Percentiles rank a stretch among this genome's conserved stretches.
Evolutionary conservation across 2,888 invertebrate genomes (phyloP).

Genomic region (Cataglyphis albicans): DNA sequence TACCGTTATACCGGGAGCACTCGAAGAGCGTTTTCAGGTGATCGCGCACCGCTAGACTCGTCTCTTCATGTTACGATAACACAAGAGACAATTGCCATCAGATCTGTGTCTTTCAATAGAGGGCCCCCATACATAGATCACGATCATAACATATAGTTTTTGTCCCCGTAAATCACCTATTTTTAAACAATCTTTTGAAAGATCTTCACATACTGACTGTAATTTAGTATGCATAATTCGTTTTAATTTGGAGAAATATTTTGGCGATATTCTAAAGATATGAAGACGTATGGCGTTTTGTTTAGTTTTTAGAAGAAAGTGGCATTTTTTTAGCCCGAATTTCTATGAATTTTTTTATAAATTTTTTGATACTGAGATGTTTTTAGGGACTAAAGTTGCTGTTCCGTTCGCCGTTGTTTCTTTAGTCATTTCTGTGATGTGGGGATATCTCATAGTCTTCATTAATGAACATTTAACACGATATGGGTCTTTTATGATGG

Average conservation of each 20-base stretch:
- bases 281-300: not conserved
- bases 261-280: not conserved
- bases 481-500: constrained; percentile 50
- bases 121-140: not conserved
- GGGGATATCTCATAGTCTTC: constrained; percentile 42
- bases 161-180: not conserved
- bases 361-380: not conserved
- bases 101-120: not conserved
- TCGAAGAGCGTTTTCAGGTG: constrained; percentile 73
- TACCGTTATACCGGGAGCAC: constrained; percentile 76
- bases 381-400: not conserved
- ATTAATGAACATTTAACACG: constrained; percentile 54
- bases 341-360: not conserved
- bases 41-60: constrained; percentile 65
- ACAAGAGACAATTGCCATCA: not conserved
- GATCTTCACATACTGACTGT: not conserved
- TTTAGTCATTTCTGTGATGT: not conserved
- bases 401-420: not conserved
- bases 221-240: not conserved
- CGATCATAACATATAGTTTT: not conserved
- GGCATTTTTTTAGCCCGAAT: not conserved
- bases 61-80: constrained; percentile 44
- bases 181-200: not conserved
- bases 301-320: not conserved
- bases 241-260: not conserved